phyloP scores from a whole-genome alignment of 1,140 invertebrate genomes.

The Drosophila paulistorum region DNA sequence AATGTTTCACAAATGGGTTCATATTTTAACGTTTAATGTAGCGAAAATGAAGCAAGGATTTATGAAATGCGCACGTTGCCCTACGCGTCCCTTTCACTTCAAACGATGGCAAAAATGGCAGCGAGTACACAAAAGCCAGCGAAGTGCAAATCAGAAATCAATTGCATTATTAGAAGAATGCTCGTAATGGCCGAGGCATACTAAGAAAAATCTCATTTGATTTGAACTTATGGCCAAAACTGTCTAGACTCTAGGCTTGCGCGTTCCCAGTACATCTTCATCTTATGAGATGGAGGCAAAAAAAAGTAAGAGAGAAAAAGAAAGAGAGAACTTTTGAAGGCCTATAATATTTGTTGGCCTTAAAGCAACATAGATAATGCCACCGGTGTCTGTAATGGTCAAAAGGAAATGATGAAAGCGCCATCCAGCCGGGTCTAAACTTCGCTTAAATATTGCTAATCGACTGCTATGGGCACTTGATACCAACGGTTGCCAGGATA shows the following conservation, averaged over 20 bases:
- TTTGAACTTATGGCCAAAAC: slow-evolving; percentile 22
- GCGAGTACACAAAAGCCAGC: background rate
- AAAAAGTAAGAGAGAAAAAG: no score
- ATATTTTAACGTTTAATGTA: slow-evolving; percentile 81
- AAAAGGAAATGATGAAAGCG: slow-evolving; percentile 67
- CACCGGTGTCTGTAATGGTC: slow-evolving; percentile 66
- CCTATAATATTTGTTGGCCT: slow-evolving; percentile 24
- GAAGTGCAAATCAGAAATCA: slow-evolving; percentile 75
- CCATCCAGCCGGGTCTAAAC: slow-evolving; percentile 43
- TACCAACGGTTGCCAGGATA: slow-evolving; percentile 60
- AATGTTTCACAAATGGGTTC: slow-evolving; percentile 79
- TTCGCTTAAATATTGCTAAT: slow-evolving; percentile 72
- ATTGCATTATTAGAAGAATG: slow-evolving; percentile 76
- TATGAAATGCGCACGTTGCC: slow-evolving; percentile 75
- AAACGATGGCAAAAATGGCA: slow-evolving; percentile 17
- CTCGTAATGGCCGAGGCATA: slow-evolving; percentile 45
- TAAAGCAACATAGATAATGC: slow-evolving; percentile 37
- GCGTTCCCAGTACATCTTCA: slow-evolving; percentile 1
- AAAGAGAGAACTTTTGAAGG: slow-evolving; percentile 9
- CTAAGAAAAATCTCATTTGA: slow-evolving; percentile 34
- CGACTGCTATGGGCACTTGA: slow-evolving; percentile 72
- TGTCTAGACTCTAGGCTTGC: slow-evolving; percentile 37
- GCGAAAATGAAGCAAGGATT: slow-evolving; percentile 79
- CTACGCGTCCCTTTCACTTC: slow-evolving; percentile 20
- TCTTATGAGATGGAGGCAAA: background rate